Base-by-base conservation (phyloP, 2,113 vertebrate genomes). In the Sorex fumeus region DNA sequence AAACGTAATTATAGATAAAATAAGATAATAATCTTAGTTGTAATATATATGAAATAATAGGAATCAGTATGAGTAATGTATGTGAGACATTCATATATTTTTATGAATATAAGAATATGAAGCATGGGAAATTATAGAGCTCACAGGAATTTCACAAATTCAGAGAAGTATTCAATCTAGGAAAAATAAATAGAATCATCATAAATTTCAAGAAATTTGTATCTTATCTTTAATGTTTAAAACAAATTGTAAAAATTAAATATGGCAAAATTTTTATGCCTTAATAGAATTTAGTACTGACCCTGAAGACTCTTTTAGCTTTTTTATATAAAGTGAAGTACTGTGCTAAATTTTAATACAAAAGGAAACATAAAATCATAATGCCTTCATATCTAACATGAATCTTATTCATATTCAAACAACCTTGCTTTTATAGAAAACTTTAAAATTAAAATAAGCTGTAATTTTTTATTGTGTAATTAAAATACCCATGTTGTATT, bases 321-420 rank as follows among this genome's bases (percentile, higher is more conserved):
- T 84, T 57, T 43, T 70, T 88, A 32, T 89, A 4, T 30, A 70
- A 66, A 80, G 66, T 70, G 4, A 1, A 67, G 18, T 77, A 32
- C 57, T 23, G 57, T 53, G 53, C 3, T 88, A 82, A 67, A 12
- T 64, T 95, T 82, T 66, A 88, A 50, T 8, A 70, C 70, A 85
- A 81, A 93, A 86, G 27, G 1, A 74, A 76, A 27, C 9, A 47
- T 30, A 90, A 93, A 85, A 45, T 11, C 19, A 40, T 36, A 36
- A 8, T 13, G 3, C 4, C 6, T 84, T 71, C 16, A 25, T 32
- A 21, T 34, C 43, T 66, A 92, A 60, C 0, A 2, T 57, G 86
- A 75, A 72, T 67, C 3, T 64, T 36, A 76, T 36, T 90, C 25
- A 84, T 93, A 77, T 32, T 62, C 34, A 77, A 84, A 75, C 36